Base-by-base conservation (phyloP, 2,113 vertebrate genomes). In the Conger conger region DNA sequence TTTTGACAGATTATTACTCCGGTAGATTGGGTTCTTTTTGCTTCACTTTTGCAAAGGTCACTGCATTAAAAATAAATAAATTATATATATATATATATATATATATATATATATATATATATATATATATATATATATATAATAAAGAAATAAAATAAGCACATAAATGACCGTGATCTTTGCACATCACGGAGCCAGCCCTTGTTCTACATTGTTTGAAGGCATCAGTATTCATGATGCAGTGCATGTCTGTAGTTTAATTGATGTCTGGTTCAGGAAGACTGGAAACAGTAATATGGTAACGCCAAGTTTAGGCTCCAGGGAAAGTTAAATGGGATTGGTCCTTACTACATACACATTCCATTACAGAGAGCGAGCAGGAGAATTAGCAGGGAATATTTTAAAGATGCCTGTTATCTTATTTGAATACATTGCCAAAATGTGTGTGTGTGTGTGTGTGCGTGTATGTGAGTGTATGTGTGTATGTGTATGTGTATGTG, bases 1-100 rank as follows among this genome's bases (percentile, higher is more conserved):
- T 84, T 84, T 84, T 84, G 83, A 84, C 83, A 84, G 83, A 76
- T 84, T 79, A 84, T 84, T 84, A 84, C 53, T 84, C 78, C 83
- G 60, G 83, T 36, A 78, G 76, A 84, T 84, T 84, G 83, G 73
- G 23, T 84, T 84, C 30, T 76, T 53, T 84, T 53, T 84, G 83
- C 76, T 76, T 78, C 83, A 76, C 83, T 84, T 79, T 78, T 76
- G 23, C 50, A 84, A 84, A 84, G 83, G 83, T 84, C 83, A 84
- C 35, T 57, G 45, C 76, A 17, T 73, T 73, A n/a, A n/a, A n/a
- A 73, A 53, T 18, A 73, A 73, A n/a, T 27, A 2, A 57, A 57
- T 57, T 57, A 33, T 68, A 35, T 18, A 57, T 18, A 18, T 57
- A 63, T 82, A 15, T 37, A 50, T 15, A 63, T 27, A 9, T 27